These are phyloP conservation scores for Patella vulgata DNA, from an alignment of 1,140 invertebrate species.

Conservation along the genomic window DNA sequence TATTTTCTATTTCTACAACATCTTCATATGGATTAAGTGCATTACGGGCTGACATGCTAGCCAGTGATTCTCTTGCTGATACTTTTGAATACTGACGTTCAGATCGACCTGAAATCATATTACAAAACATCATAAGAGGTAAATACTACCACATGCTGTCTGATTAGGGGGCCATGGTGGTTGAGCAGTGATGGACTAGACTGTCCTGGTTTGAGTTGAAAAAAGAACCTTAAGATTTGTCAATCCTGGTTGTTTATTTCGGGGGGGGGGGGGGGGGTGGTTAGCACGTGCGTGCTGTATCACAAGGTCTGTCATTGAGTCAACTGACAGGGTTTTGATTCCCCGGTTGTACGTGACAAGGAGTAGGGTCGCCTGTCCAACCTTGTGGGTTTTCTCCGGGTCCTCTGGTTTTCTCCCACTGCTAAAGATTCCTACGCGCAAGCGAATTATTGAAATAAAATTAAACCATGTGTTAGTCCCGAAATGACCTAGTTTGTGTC, in stretches of 20 bases:
- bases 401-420: too few species aligned
- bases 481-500: too few species aligned
- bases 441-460: too few species aligned
- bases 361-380: too few species aligned
- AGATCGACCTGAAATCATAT: conserved; percentile 17
- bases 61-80: conserved; percentile 53
- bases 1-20: conserved; percentile 48
- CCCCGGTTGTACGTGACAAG: too few species aligned
- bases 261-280: too few species aligned
- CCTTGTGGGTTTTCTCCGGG: too few species aligned
- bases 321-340: too few species aligned
- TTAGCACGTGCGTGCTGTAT: too few species aligned
- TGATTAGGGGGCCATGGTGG: neutral
- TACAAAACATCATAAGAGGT: neutral
- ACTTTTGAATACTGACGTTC: conserved; percentile 47
- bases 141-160: neutral
- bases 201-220: neutral
- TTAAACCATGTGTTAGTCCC: too few species aligned
- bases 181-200: neutral
- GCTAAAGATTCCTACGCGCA: too few species aligned
- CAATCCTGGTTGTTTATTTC: neutral
- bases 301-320: too few species aligned
- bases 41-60: conserved; percentile 50
- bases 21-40: conserved; percentile 49
- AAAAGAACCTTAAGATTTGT: neutral